These are phyloP conservation scores for Nothocercus julius DNA, from an alignment of 2,113 vertebrate species.

Conservation along the genomic window DNA sequence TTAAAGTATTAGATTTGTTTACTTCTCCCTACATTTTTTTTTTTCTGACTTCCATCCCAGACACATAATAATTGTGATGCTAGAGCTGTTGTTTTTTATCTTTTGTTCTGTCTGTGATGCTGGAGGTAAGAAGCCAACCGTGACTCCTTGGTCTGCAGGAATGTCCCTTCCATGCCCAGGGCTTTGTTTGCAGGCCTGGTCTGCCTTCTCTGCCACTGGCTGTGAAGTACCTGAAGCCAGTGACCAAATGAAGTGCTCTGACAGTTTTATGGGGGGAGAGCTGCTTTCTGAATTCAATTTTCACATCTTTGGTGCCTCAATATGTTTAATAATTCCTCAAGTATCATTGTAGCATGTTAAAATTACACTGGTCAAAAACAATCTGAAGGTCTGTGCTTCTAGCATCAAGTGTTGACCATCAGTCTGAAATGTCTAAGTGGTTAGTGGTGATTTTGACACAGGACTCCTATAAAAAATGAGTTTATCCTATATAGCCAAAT, in stretches of 20 bases:
- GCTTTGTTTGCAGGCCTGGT: background rate
- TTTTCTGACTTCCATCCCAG: background rate
- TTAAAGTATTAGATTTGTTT: background rate
- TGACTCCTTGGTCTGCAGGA: background rate
- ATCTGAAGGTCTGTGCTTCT: background rate
- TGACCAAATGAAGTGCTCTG: background rate
- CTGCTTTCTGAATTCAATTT: background rate
- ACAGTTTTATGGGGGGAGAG: background rate
- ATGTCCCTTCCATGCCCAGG: background rate
- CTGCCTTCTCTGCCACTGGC: background rate
- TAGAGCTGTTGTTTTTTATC: background rate
- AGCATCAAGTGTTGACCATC: rapidly evolving
- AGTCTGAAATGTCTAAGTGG: background rate
- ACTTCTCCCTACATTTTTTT: background rate
- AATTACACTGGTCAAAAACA: background rate
- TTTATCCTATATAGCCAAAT: background rate
- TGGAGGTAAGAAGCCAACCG: background rate
- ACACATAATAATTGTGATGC: background rate
- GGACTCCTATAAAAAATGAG: background rate
- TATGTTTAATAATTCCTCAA: background rate
- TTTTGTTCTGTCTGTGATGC: background rate
- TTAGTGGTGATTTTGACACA: background rate
- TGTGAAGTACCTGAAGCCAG: background rate
- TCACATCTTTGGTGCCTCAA: background rate
- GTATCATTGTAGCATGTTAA: background rate